Evolutionary conservation across 92 coral and sea anemone genomes (phyloP).

Genomic region (Paragorgia papillata): DNA sequence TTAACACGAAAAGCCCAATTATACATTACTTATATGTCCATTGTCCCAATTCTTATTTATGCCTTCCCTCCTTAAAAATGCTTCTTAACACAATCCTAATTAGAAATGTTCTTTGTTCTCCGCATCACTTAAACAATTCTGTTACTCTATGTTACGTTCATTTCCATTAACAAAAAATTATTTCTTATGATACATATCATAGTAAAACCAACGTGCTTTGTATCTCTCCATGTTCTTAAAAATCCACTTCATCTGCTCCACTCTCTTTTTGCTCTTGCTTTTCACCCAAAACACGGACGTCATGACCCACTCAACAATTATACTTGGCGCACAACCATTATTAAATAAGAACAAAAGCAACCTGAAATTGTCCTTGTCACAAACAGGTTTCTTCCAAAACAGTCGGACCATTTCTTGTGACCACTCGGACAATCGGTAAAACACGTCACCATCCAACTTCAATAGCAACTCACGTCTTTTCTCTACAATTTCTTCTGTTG

Average conservation of each 20-base stretch:
- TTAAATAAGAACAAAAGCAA: neutral
- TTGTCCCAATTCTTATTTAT: too few relatives aligned
- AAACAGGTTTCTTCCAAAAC: conserved; percentile 1
- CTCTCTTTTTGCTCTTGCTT: neutral
- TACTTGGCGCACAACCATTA: neutral
- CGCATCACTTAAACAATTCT: too few relatives aligned
- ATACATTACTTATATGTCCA: too few relatives aligned
- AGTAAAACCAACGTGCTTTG: neutral
- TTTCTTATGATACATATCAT: neutral
- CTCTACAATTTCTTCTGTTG: neutral
- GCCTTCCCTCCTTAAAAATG: too few relatives aligned
- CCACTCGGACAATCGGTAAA: neutral
- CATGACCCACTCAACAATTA: neutral
- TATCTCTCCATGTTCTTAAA: neutral
- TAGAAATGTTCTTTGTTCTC: too few relatives aligned
- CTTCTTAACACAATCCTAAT: too few relatives aligned
- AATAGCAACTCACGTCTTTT: neutral
- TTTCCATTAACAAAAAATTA: neutral
- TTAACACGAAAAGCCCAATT: too few relatives aligned
- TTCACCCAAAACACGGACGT: neutral
- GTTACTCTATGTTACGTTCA: neutral
- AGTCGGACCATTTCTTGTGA: neutral
- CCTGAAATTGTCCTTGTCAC: neutral
- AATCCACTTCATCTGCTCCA: neutral
- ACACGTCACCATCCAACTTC: neutral